Percentiles rank a stretch among this genome's conserved stretches.
phyloP scores from a whole-genome alignment of 2,797 vertebrate genomes.

The Taenioides sp. region DNA sequence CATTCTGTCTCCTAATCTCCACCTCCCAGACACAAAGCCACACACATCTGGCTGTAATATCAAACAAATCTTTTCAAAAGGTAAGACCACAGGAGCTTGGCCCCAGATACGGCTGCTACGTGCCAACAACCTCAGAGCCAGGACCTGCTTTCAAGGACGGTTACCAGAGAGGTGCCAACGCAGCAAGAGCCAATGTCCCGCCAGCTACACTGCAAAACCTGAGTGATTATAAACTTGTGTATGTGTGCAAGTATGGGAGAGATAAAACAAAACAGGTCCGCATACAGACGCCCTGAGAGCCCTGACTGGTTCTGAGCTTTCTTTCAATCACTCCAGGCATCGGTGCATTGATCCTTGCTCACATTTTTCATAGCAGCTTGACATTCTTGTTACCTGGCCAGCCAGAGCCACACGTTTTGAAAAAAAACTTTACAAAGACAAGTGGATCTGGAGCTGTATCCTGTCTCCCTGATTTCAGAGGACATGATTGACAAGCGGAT shows the following conservation, averaged over 20 bases:
- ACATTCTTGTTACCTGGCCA: neutral
- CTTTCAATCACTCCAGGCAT: neutral
- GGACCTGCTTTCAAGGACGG: constrained; percentile 61
- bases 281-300: neutral
- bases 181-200: constrained; percentile 47
- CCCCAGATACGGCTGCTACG: constrained; percentile 46
- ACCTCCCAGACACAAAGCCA: constrained; percentile 8
- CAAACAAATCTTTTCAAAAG: constrained; percentile 68
- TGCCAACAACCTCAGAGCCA: constrained; percentile 55
- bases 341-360: neutral
- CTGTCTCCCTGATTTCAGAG: too few species aligned
- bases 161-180: constrained; percentile 47
- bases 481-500: too few species aligned
- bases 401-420: too few species aligned
- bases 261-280: constrained; percentile 5
- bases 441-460: too few species aligned
- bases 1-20: neutral
- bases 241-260: constrained; percentile 4
- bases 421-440: too few species aligned
- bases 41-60: constrained; percentile 53
- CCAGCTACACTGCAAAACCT: constrained; percentile 39
- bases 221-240: constrained; percentile 32
- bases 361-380: neutral
- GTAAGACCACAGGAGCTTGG: constrained; percentile 56
- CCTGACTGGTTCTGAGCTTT: neutral